phyloP scores from a whole-genome alignment of 2,888 invertebrate genomes.

The Agonopterix subpropinquella region DNA sequence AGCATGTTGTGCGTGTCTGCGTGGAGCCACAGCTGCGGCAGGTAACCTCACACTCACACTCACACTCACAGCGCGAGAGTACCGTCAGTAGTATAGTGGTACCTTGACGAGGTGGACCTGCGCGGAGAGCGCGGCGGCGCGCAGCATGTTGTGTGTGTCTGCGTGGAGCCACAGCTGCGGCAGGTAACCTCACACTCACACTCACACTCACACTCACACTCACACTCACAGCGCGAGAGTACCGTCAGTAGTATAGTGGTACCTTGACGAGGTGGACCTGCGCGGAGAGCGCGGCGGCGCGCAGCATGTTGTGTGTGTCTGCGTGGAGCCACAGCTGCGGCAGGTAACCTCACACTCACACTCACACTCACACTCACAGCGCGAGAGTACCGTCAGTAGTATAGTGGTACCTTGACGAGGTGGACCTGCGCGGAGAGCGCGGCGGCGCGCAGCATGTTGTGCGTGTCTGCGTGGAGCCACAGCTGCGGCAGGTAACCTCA shows the following conservation, averaged over 20 bases:
- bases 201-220: too few species aligned
- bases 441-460: constrained; percentile 93
- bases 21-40: too few species aligned
- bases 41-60: too few species aligned
- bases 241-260: neutral
- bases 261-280: constrained; percentile 90
- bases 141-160: constrained; percentile 90
- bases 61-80: too few species aligned
- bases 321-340: constrained; percentile 93
- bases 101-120: constrained; percentile 90
- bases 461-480: constrained; percentile 91
- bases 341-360: constrained; percentile 71
- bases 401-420: constrained; percentile 80
- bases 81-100: constrained; percentile 6
- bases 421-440: constrained; percentile 92
- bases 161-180: constrained; percentile 93
- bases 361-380: too few species aligned
- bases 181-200: constrained; percentile 71
- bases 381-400: too few species aligned
- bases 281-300: constrained; percentile 92
- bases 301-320: constrained; percentile 90
- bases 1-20: too few species aligned
- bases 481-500: constrained; percentile 84
- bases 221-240: too few species aligned
- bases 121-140: constrained; percentile 92